Evolutionary conservation across 2,797 vertebrate genomes (phyloP).

Genomic region (Lindbergichthys nudifrons): DNA sequence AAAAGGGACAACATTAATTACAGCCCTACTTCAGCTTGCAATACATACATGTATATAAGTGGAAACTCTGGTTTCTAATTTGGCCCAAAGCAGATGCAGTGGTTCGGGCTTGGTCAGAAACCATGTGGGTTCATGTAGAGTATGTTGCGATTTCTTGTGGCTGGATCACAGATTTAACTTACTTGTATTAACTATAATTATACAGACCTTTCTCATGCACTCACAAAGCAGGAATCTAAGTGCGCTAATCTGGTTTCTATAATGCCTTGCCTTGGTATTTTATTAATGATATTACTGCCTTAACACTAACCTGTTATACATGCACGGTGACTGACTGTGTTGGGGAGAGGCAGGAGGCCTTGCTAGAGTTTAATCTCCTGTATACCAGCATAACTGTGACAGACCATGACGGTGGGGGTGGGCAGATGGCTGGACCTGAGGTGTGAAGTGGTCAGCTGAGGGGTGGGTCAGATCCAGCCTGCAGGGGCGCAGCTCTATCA

Average conservation of each 20-base stretch:
- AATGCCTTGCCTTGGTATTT: constrained; percentile 7
- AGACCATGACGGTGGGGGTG: background rate
- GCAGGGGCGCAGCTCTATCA: constrained; percentile 32
- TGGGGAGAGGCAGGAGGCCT: background rate
- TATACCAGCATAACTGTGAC: constrained; percentile 27
- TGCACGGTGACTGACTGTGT: background rate
- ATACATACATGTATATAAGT: no score
- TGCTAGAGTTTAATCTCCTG: constrained; percentile 29
- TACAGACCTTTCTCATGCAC: background rate
- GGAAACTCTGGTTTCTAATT: no score
- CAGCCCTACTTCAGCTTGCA: no score
- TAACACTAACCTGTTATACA: background rate
- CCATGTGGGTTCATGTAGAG: no score
- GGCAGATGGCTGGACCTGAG: constrained; percentile 60
- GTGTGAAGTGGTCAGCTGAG: constrained; percentile 61
- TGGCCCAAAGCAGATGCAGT: no score
- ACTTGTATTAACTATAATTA: no score
- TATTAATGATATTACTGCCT: background rate
- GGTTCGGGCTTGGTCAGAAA: no score
- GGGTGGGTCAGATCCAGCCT: constrained; percentile 29
- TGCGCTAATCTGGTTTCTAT: background rate
- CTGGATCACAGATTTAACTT: no score
- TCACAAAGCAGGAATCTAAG: background rate
- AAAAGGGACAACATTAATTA: no score
- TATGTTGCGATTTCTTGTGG: no score